Conservation (phyloP, 2,113 vertebrate species). For the Rhinolophus ferrumequinum region DNA sequence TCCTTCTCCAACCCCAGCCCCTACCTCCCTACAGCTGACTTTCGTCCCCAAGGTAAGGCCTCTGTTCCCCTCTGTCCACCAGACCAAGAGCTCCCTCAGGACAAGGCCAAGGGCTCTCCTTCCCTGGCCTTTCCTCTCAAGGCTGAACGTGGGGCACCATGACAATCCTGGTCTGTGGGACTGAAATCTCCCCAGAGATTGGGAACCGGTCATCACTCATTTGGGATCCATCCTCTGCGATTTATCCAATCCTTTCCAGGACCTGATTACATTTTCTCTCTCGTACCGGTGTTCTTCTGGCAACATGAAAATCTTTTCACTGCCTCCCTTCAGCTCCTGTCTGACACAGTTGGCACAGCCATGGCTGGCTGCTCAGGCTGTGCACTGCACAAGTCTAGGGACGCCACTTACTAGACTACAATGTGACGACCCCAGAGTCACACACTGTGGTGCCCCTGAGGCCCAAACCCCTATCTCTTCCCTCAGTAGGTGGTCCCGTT, state of each 20-base stretch:
- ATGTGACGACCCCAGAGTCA: not conserved
- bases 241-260: not conserved
- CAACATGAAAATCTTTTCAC: not conserved
- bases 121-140: not conserved
- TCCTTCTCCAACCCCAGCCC: not conserved
- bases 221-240: not conserved
- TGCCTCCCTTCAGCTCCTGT: not conserved
- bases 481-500: not conserved
- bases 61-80: not conserved
- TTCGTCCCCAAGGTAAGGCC: not conserved
- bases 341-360: not conserved
- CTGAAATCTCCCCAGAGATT: not conserved
- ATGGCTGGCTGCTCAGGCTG: conserved; percentile 15
- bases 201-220: not conserved
- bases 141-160: not conserved
- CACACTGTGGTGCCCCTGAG: not conserved
- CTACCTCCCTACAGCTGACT: not conserved
- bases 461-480: not conserved
- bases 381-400: not conserved
- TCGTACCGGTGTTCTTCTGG: not conserved
- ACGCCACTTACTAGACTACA: not conserved
- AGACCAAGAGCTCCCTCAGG: not conserved
- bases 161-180: not conserved
- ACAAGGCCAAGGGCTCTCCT: not conserved
- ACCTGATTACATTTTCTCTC: not conserved